Evolutionary conservation across 1,140 invertebrate species (phyloP), one percentile per base, ranked within the genome.

Genomic region (Chlorops oryzae): DNA sequence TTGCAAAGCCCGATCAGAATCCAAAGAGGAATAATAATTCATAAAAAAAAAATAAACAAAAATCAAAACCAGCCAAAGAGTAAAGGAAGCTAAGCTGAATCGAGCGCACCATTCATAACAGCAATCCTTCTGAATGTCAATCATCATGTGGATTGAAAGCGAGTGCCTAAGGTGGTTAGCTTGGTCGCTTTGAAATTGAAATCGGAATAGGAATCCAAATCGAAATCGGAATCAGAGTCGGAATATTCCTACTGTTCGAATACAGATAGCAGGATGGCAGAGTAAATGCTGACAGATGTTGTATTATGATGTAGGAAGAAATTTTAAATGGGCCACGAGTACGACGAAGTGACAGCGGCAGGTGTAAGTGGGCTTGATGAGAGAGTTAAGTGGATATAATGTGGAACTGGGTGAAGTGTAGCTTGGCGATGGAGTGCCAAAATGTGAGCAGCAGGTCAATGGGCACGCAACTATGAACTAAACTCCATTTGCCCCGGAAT

Each of bases 201-300:
- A 17, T 7, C 20, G 20, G 15, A n/a, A 5, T 4, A 38, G 7
- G 9, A 21, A 34, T 22, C 25, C n/a, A 45, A 23, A 27, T 27
- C 23, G 13, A 43, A 13, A 22, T 22, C 5, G 23, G 28, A 34
- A 45, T n/a, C n/a, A n/a, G n/a, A n/a, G n/a, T n/a, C n/a, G n/a
- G n/a, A n/a, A n/a, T n/a, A n/a, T n/a, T n/a, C n/a, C n/a, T n/a
- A n/a, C n/a, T n/a, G 25, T 7, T 15, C 17, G 15, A 17, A 12
- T 15, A 13, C 21, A 24, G 10, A 34, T n/a, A 45, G 27, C 18
- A 35, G 15, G 12, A 45, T 32, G 35, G 20, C 25, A 21, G 45
- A 18, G 24, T 21, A 37, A 65, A 66, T 66, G 45, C 52, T 55
- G 55, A 46, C 63, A 66, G 63, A 66, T 66, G 63, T 63, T 62